phyloP scores from a whole-genome alignment of 2,888 invertebrate species.

The Taenaris catops region DNA sequence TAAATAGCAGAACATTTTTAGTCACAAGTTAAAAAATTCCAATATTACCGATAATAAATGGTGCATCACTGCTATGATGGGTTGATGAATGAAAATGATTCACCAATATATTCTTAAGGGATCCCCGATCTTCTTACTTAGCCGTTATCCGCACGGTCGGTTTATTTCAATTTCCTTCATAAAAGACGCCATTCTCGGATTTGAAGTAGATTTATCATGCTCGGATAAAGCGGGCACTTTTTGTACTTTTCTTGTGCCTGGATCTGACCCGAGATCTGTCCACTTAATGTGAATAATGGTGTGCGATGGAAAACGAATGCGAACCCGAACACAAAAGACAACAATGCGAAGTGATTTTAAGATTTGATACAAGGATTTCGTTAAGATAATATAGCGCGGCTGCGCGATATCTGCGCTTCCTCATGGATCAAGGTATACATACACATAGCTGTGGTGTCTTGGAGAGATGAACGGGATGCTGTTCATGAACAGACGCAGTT shows the following conservation, averaged over 20 bases:
- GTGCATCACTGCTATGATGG: slow-evolving; percentile 21
- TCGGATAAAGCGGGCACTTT: slow-evolving; percentile 80
- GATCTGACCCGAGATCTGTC: slow-evolving; percentile 80
- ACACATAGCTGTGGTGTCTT: no score
- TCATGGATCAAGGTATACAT: no score
- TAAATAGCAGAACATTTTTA: no score
- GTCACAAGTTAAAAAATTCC: no score
- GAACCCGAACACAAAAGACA: slow-evolving; percentile 74
- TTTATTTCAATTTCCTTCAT: slow-evolving; percentile 81
- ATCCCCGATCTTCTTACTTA: slow-evolving; percentile 77
- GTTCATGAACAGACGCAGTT: no score
- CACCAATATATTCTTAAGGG: slow-evolving; percentile 75
- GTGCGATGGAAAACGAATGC: slow-evolving; percentile 79
- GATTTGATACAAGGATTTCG: slow-evolving; percentile 73
- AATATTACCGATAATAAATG: slow-evolving; percentile 4
- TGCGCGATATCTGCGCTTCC: background rate
- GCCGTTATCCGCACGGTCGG: slow-evolving; percentile 79
- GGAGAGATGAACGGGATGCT: no score
- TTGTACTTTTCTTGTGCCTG: slow-evolving; percentile 80
- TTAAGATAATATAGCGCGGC: slow-evolving; percentile 44
- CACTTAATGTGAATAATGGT: slow-evolving; percentile 81
- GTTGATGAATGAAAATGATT: slow-evolving; percentile 75
- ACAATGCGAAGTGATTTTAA: slow-evolving; percentile 74
- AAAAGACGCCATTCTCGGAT: slow-evolving; percentile 80
- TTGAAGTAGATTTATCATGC: slow-evolving; percentile 81